A percentile compares a stretch with the other conserved stretches of the same genome.
Evolutionary conservation across 2,113 vertebrate genomes (phyloP).

Genomic region (Chaetodon trifascialis): DNA sequence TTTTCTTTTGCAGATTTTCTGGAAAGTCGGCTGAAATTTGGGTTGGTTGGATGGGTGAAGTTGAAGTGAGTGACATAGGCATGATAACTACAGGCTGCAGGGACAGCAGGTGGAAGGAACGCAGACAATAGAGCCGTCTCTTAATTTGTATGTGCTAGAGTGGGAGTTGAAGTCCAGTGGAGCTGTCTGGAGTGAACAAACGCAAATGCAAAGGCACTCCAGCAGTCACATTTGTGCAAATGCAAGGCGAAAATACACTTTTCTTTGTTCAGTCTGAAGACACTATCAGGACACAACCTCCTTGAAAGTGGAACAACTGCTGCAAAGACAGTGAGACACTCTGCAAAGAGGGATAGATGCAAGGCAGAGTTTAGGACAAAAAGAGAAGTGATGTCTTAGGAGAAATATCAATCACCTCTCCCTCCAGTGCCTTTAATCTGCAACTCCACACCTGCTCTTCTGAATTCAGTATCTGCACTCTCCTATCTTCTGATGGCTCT

Average conservation of each 20-base stretch:
- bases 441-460: constrained; percentile 22
- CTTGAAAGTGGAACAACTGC: constrained; percentile 8
- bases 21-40: background rate
- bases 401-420: constrained; percentile 26
- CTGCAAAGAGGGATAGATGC: constrained; percentile 12
- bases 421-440: constrained; percentile 37
- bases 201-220: background rate
- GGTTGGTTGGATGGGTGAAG: background rate
- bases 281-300: constrained; percentile 1
- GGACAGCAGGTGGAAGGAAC: background rate
- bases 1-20: background rate
- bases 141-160: too few species aligned
- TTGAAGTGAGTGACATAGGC: background rate
- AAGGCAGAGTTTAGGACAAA: constrained; percentile 26
- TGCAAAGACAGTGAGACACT: background rate
- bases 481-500: constrained; percentile 21
- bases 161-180: background rate
- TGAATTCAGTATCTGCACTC: constrained; percentile 46
- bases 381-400: background rate
- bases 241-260: background rate
- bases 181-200: background rate
- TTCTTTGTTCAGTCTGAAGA: background rate
- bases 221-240: constrained; percentile 13
- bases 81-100: background rate
- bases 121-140: background rate